These are phyloP conservation scores for Polydrusus tereticollis DNA, from an alignment of 2,888 invertebrate species.

Conservation along the genomic window DNA sequence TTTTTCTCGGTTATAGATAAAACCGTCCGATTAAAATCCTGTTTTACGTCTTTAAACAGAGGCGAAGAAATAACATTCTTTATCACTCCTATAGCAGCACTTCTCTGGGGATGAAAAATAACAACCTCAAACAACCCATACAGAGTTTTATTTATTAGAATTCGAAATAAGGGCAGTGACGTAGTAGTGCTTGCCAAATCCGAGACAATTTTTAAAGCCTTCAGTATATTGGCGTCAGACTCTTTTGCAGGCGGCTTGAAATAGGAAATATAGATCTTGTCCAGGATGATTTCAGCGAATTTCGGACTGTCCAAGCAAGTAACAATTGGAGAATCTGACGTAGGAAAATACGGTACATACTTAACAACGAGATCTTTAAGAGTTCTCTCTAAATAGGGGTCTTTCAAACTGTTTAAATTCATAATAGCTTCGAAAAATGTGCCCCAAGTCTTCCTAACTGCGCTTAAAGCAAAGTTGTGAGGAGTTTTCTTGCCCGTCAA, in stretches of 20 bases:
- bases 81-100: slow-evolving; percentile 57
- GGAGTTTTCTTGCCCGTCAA: slow-evolving; percentile 66
- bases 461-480: slow-evolving; percentile 65
- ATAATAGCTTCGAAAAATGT: slow-evolving; percentile 70
- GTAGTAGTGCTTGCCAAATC: slow-evolving; percentile 57
- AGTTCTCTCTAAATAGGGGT: slow-evolving; percentile 68
- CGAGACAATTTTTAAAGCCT: slow-evolving; percentile 60
- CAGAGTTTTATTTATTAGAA: slow-evolving; percentile 57
- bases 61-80: slow-evolving; percentile 56
- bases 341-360: slow-evolving; percentile 62
- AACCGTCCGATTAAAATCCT: slow-evolving; percentile 59
- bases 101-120: slow-evolving; percentile 61
- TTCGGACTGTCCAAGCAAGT: slow-evolving; percentile 58
- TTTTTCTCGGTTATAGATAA: slow-evolving; percentile 64
- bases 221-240: slow-evolving; percentile 59
- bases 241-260: slow-evolving; percentile 61
- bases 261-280: slow-evolving; percentile 59
- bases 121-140: slow-evolving; percentile 61
- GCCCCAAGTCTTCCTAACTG: slow-evolving; percentile 70
- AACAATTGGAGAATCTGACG: slow-evolving; percentile 59
- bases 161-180: slow-evolving; percentile 51
- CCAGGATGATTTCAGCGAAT: slow-evolving; percentile 57
- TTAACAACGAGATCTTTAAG: slow-evolving; percentile 68
- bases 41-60: slow-evolving; percentile 56
- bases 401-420: slow-evolving; percentile 66